Evolutionary conservation across 1,140 invertebrate genomes (phyloP).

Genomic region (Eupristina koningsbergeri): DNA sequence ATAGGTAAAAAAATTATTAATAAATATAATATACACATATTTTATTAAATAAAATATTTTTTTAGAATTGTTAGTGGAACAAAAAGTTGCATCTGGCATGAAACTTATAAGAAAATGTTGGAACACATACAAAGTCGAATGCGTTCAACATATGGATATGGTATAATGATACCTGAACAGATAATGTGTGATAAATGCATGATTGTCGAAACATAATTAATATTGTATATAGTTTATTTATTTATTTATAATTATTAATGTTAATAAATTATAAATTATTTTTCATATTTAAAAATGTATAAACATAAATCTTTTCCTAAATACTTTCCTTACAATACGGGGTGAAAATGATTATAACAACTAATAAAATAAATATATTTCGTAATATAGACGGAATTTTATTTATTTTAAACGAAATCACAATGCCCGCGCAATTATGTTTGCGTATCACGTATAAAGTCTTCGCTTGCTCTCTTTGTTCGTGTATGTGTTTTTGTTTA

Average conservation of each 20-base stretch:
- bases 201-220: not conserved
- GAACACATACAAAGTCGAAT: conserved; percentile 45
- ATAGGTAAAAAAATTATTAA: conserved; percentile 59
- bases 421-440: conserved; percentile 65
- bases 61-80: conserved; percentile 34
- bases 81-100: conserved; percentile 44
- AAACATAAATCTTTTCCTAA: not conserved
- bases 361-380: conserved; percentile 36
- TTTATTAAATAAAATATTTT: not conserved
- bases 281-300: not conserved
- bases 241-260: not conserved
- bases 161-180: conserved; percentile 36
- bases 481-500: conserved; percentile 55
- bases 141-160: conserved; percentile 9
- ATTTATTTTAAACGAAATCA: conserved; percentile 67
- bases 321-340: not conserved
- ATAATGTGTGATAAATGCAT: conserved; percentile 42
- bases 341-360: not conserved
- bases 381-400: conserved; percentile 65
- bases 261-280: conserved; percentile 9
- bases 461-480: conserved; percentile 54
- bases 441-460: conserved; percentile 61
- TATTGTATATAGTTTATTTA: not conserved
- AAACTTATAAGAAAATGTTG: conserved; percentile 47
- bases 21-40: too few species aligned